Base-by-base conservation (phyloP, 2,888 invertebrate species). In the Helobdella robusta region DNA sequence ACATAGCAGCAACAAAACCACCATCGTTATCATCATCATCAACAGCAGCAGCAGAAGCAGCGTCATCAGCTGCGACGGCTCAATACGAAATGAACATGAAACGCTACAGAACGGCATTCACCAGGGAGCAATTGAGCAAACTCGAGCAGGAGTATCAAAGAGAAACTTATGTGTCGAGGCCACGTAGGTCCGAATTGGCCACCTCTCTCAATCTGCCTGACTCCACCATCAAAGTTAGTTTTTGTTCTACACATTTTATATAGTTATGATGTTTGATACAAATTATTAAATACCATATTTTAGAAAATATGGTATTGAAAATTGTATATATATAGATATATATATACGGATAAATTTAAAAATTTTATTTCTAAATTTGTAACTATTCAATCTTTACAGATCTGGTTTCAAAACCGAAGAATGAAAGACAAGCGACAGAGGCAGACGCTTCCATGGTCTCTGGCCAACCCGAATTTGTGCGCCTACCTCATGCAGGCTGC, bases 381-480 rank as follows among this genome's bases (percentile, higher is more conserved):
- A 11, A 23, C 28, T 15, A 18, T n/a, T 58, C 1, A 52, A 25
- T 65, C 63, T 64, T 59, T 70, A 20, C 71, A 78, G 78, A 76
- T 78, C 25, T 98, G 97, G 97, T 98, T 98, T 79, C 93, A 94
- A 84, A 94, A 94, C 79, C 84, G 93, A 40, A 83, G 93, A 60
- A 93, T 93, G 92, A 93, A 98, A 78, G 97, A 98, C 83, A 98
- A 98, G 75, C 85, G 97, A 0, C 95, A 98, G 77, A 84, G 92
- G 20, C 87, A 93, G 79, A 91, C 93, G 0, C 86, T 94, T 71
- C 88, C 91, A 0, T 97, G 95, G 94, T 94, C 89, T 0, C 88
- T 89, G 0, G 44, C 30, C 2, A 94, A 95, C 75, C 93, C 94
- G 0, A 88, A 91, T 0, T 86, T 95, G 74, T 92, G 93, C 3